Evolutionary conservation across 2,888 invertebrate genomes (phyloP), one percentile per base, ranked within the genome.

Genomic region (Pseudanteris insignis): DNA sequence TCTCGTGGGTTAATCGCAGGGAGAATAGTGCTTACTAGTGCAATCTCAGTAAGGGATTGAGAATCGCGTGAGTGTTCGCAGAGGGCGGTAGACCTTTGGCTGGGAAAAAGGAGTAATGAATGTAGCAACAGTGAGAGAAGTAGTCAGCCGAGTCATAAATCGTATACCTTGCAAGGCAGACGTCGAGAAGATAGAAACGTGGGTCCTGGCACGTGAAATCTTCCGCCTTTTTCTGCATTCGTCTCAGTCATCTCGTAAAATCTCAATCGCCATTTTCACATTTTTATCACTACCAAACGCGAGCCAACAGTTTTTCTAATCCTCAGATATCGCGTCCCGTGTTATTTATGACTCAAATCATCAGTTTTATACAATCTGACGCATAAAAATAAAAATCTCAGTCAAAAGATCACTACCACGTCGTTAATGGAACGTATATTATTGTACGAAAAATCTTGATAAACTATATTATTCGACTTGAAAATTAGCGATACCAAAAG

Each of bases 141-240:
- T 69, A 71, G 70, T 70, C 68, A 64, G 63, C 44, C 62, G 68
- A 70, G 75, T 69, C 68, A 73, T 76, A 77, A 77, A 76, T 77
- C 74, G 71, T 70, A 68, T 67, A 71, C 70, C 70, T 73, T 69
- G 73, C 67, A 66, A 71, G 68, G 67, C 68, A 69, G 70, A 73
- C 69, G 68, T 69, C 66, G 70, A 72, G 73, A 76, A 76, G 74
- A 76, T 75, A 74, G 68, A 67, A 66, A 64, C 63, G 67, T 64
- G 68, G 65, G 67, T 72, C 71, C 69, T 70, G 68, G 67, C 64
- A 68, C 64, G 66, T 60, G 58, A 57, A 48, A 62, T 57, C 44
- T 50, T 25, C 41, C 21, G 26, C 13, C 48, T 38, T 7, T 33
- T 40, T 13, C 32, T 24, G 6, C 34, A 7, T 24, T 24, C 21